Base-by-base conservation (phyloP, 2,888 invertebrate species). In the Bimastos eiseni region DNA sequence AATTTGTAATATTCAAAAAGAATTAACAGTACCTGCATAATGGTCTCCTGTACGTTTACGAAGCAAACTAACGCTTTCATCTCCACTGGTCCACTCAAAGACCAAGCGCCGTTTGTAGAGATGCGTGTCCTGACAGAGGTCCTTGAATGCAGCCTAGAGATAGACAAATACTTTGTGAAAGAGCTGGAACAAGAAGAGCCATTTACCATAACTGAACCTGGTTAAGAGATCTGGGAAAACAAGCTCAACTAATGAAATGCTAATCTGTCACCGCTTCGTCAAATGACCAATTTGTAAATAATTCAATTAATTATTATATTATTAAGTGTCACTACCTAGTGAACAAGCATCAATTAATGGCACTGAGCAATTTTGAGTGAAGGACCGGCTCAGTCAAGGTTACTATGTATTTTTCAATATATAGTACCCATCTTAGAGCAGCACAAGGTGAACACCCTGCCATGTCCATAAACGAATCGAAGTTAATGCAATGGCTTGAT, bases 71-170 rank as follows among this genome's bases (percentile, higher is more conserved):
- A 99, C 96, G 92, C 96, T 96, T 49, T 95, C 95, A 94, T 92
- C 97, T 44, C 94, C 94, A 0, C 98, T 98, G 0, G 98, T 98
- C 99, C 99, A 99, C 96, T 99, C 99, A 91, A 99, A 95, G 0
- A 98, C 98, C 93, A 99, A 96, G 91, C 99, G 96, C 92, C 99
- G 96, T 0, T 99, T 99, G 95, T 98, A 99, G 95, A 99, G 97
- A 96, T 99, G 99, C 90, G 99, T 99, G 93, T 98, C 98, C 95
- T 98, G 98, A 93, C 97, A 97, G n/a, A 99, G 95, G 0, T 98
- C 97, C 92, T 98, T 97, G 95, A 98, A 98, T 0, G 99, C 99
- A 94, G 97, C 96, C 97, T 98, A 95, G 17, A 86, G 33, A n/a
- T 70, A 89, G 24, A 55, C 49, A 49, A 17, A 55, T 49, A 49